Evolutionary conservation across 2,888 invertebrate species (phyloP).

Genomic region (Archaeoteleia sp.): DNA sequence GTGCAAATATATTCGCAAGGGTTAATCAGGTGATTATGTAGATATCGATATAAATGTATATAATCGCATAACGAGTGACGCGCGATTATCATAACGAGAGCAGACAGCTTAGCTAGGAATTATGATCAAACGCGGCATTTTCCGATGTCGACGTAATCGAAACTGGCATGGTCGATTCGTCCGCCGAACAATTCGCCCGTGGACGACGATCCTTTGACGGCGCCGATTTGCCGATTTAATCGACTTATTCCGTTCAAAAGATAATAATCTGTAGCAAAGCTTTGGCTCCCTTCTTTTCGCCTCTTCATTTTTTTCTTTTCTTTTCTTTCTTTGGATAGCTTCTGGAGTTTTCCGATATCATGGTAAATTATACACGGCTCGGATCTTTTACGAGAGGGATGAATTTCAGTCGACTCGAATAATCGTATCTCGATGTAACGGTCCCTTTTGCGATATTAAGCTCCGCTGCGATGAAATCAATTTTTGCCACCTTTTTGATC

Average conservation of each 20-base stretch:
- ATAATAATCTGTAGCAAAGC: conserved; percentile 35
- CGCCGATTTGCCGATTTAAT: conserved; percentile 45
- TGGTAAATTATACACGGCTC: conserved; percentile 7
- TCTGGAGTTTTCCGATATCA: conserved; percentile 1
- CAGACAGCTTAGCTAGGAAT: conserved; percentile 42
- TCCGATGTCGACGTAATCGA: conserved; percentile 44
- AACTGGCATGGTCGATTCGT: conserved; percentile 41
- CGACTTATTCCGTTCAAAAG: conserved; percentile 46
- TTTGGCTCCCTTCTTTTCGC: conserved; percentile 15
- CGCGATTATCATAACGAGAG: conserved; percentile 36
- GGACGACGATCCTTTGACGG: conserved; percentile 48
- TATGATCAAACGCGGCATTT: conserved; percentile 48
- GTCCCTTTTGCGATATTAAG: too few species aligned
- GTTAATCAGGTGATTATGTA: too few species aligned
- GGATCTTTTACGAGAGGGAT: conserved; percentile 2
- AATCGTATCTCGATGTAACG: background rate
- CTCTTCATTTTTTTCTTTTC: conserved; percentile 1
- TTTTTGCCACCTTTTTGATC: too few species aligned
- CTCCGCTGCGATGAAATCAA: conserved; percentile 4
- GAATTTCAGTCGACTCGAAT: conserved; percentile 8
- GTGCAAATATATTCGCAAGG: too few species aligned
- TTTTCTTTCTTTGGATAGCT: background rate
- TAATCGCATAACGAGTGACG: conserved; percentile 28
- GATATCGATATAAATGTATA: conserved; percentile 37
- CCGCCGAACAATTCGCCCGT: conserved; percentile 38